Conservation (phyloP, 1,140 invertebrate genomes). For the Drosophila ficusphila region DNA sequence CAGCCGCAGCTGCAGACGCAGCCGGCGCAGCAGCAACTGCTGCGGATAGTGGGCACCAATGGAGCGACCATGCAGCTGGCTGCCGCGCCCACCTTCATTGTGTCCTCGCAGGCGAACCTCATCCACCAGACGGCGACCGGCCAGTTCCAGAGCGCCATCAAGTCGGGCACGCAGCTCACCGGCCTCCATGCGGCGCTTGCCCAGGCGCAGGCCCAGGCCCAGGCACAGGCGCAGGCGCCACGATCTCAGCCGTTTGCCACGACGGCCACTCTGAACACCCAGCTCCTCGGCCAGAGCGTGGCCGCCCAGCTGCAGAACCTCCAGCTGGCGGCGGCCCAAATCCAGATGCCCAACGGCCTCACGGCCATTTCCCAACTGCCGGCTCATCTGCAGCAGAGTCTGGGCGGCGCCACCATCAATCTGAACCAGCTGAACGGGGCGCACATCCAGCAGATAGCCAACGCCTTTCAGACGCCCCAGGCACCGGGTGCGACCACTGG, state of each 20-base stretch:
- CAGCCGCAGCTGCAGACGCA: slow-evolving; percentile 81
- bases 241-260: slow-evolving; percentile 83
- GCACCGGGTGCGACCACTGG: slow-evolving; percentile 34
- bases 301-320: slow-evolving; percentile 81
- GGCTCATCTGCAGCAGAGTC: slow-evolving; percentile 76
- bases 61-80: slow-evolving; percentile 85
- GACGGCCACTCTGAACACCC: slow-evolving; percentile 79
- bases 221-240: slow-evolving; percentile 74
- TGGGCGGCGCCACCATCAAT: slow-evolving; percentile 77
- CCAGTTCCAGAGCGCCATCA: slow-evolving; percentile 74
- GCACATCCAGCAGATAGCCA: slow-evolving; percentile 79
- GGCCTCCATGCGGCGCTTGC: slow-evolving; percentile 77
- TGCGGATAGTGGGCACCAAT: slow-evolving; percentile 85
- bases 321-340: slow-evolving; percentile 79
- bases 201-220: slow-evolving; percentile 68
- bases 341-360: slow-evolving; percentile 83
- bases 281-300: slow-evolving; percentile 77
- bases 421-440: slow-evolving; percentile 79
- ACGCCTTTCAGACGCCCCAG: slow-evolving; percentile 78
- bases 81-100: slow-evolving; percentile 83
- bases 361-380: slow-evolving; percentile 80
- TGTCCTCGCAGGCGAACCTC: slow-evolving; percentile 83
- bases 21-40: slow-evolving; percentile 85
- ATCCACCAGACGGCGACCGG: slow-evolving; percentile 81
- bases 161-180: slow-evolving; percentile 70